Conservation (phyloP, 1,140 invertebrate species). For the Pteromalus puparum region DNA sequence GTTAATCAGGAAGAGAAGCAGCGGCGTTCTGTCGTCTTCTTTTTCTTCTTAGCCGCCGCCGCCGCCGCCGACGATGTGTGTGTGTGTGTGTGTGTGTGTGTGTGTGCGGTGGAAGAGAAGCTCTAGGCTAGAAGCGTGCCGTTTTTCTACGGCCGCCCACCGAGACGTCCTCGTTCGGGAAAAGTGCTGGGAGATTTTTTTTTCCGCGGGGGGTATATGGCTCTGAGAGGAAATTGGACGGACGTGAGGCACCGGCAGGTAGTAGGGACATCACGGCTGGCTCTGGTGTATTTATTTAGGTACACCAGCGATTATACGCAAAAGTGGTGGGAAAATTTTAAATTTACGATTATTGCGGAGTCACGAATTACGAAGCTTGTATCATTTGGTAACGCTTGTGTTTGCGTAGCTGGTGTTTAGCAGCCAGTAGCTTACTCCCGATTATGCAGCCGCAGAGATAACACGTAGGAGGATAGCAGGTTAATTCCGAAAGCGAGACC, state of each 20-base stretch:
- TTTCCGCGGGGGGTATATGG: background rate
- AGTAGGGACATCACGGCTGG: background rate
- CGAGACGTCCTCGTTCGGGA: conserved; percentile 27
- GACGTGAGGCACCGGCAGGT: background rate
- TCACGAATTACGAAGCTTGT: too few species aligned
- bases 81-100: background rate
- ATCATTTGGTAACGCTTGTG: too few species aligned
- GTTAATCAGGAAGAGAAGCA: conserved; percentile 47
- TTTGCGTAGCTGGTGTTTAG: too few species aligned
- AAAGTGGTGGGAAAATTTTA: too few species aligned
- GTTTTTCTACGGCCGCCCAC: conserved; percentile 46
- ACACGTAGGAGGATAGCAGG: too few species aligned
- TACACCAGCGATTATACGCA: too few species aligned
- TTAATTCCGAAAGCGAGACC: too few species aligned
- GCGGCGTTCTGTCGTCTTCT: background rate
- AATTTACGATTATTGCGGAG: too few species aligned
- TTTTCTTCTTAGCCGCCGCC: background rate
- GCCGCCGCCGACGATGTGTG: background rate
- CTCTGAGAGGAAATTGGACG: too few species aligned
- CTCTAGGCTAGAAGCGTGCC: conserved; percentile 9
- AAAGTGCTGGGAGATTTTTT: conserved; percentile 20
- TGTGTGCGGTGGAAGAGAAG: background rate
- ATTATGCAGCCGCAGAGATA: too few species aligned
- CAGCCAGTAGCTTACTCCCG: too few species aligned
- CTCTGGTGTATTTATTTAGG: too few species aligned